Evolutionary conservation across 2,888 invertebrate genomes (phyloP), one percentile per base, ranked within the genome.

Genomic region (Rhingia campestris): DNA sequence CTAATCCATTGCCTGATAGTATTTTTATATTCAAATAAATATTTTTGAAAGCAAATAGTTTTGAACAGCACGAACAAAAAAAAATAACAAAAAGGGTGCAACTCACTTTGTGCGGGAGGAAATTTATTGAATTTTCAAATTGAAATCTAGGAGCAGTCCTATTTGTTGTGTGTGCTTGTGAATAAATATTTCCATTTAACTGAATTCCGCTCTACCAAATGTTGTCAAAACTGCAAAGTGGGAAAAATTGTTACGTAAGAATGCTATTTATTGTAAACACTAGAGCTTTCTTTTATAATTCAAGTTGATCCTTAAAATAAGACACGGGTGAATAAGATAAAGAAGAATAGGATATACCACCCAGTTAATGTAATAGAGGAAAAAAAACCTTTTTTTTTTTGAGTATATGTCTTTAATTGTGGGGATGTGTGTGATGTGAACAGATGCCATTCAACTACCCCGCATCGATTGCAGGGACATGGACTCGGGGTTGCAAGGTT

Each of bases 81-180:
- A 66, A 58, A 12, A 30, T 9, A 22, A 30, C 14, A 61, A 66
- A 66, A 58, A 56, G 64, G 69, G 77, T 47, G 73, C 47, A 66
- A 59, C 39, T 43, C 10, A 7, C 51, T 22, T 53, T 53, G 45
- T 73, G 56, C 82, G 73, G 73, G 43, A 39, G 66, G 37, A 64
- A 49, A 66, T 47, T 69, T 82, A 82, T 82, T 77, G 82, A 82
- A 82, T 82, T 82, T 82, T 64, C 77, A 67, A 81, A 66, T 41
- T 37, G 22, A 30, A 49, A 30, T 49, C 30, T 22, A 39, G 37
- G 35, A 7, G 22, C 37, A 56, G 53, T 6, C n/a, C 51, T 6
- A 14, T 67, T 63, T 59, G 12, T 41, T 22, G 45, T 49, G 74
- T 74, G 37, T 39, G 54, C 35, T 2, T 47, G 53, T 80, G 33